Base-by-base conservation (phyloP, 2,797 vertebrate genomes). In the Platalea minor region DNA sequence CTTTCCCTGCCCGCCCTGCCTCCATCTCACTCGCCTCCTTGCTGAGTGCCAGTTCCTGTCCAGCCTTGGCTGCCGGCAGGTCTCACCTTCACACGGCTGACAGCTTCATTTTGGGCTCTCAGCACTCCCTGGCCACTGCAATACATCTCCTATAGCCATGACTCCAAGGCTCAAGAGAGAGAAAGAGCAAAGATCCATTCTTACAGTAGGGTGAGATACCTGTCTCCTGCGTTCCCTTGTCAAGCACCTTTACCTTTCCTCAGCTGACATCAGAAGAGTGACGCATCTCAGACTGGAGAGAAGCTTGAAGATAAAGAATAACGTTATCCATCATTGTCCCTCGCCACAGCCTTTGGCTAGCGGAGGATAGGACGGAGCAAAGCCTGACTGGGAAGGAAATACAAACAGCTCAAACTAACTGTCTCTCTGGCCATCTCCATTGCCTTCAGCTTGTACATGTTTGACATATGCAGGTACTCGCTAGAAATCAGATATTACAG, bases 401-500 rank as follows among this genome's bases (percentile, higher is more conserved):
- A 12, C 60, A 31, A 73, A 15, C 10, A 54, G 65, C 53, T 25
- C 61, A 41, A 33, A 26, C 29, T 25, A 16, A 28, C 51, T 37
- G 31, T 17, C 29, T 56, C n/a, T 65, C 56, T 54, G 65, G 33
- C 68, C 60, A 17, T 29, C 69, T 31, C 39, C 76, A 5, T 0
- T 39, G 73, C 80, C 80, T 54, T 57, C 46, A 48, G 76, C 76
- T 6, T 1, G 7, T 13, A 23, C 25, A 0, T 23, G 31, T 50
- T 7, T 63, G 65, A 51, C 35, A 15, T 0, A 8, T 1, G 14
- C 28, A 20, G 60, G 13, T 25, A 23, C 60, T 9, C 5, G 2
- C 6, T 79, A 67, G 35, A 77, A 69, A 68, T 21, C 43, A 39
- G 56, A 2, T 41, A n/a, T 3, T 50, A 18, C 56, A 43, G n/a